These are phyloP conservation scores for Tyrophagus putrescentiae DNA, from an alignment of 1,140 invertebrate genomes.

Conservation along the genomic window DNA sequence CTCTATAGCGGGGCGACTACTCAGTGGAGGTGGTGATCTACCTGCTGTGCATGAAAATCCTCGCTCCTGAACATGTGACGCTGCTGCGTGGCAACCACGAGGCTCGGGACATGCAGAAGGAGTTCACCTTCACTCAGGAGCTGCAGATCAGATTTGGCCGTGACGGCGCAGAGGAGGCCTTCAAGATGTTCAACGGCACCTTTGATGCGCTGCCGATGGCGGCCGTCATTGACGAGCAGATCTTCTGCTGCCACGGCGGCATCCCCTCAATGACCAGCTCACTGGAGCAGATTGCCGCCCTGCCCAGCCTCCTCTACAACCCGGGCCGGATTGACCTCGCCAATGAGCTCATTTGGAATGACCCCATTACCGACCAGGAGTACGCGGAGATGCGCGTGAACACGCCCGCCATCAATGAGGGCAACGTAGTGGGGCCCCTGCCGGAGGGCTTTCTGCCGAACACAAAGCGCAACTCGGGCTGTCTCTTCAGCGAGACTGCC, in stretches of 20 bases:
- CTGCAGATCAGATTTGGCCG: constrained; percentile 45
- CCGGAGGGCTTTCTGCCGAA: constrained; percentile 47
- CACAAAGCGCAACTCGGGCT: constrained; percentile 48
- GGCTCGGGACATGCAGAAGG: constrained; percentile 47
- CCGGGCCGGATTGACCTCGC: no score
- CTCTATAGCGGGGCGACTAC: constrained; percentile 41
- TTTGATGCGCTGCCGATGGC: constrained; percentile 55
- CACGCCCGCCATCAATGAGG: not conserved
- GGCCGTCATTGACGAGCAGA: constrained; percentile 49
- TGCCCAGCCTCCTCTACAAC: constrained; percentile 45
- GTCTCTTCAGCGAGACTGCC: constrained; percentile 50
- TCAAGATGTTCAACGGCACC: constrained; percentile 50
- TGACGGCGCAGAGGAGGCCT: constrained; percentile 45
- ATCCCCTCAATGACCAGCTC: constrained; percentile 43
- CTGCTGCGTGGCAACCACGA: constrained; percentile 50
- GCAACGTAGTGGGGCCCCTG: no score
- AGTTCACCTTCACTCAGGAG: constrained; percentile 48
- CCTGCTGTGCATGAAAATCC: constrained; percentile 46
- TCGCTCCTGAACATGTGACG: constrained; percentile 44
- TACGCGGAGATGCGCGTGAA: no score
- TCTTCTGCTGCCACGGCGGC: constrained; percentile 58
- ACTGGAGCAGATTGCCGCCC: constrained; percentile 36
- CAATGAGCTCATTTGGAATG: no score
- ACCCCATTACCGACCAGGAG: no score
- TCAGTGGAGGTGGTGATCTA: constrained; percentile 42